Evolutionary conservation across 2,113 vertebrate genomes (phyloP).

Genomic region (Ciconia boyciana): DNA sequence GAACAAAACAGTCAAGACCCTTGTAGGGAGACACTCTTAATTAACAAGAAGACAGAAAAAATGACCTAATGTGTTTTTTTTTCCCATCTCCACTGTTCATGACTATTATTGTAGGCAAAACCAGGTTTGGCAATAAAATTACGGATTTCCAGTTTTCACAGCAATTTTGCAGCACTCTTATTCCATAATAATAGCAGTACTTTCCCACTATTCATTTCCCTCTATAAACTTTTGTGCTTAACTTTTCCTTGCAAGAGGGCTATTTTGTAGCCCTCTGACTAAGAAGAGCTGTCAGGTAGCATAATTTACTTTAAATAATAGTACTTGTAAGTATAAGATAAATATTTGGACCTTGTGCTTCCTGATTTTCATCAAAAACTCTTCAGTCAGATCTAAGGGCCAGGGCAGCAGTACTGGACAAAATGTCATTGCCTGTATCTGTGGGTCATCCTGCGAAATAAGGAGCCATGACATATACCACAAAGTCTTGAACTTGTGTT

Average conservation of each 20-base stretch:
- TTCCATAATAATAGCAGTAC: neutral
- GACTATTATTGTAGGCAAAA: slow-evolving; percentile 24
- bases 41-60: slow-evolving; percentile 50
- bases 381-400: neutral
- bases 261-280: neutral
- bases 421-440: neutral
- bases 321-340: neutral
- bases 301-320: neutral
- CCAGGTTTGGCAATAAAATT: slow-evolving; percentile 31
- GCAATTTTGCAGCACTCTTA: neutral
- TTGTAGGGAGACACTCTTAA: slow-evolving; percentile 38
- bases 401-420: neutral
- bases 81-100: neutral
- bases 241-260: neutral
- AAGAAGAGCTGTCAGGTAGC: neutral
- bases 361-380: neutral
- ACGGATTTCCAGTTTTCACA: slow-evolving; percentile 44
- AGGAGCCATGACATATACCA: neutral
- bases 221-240: neutral
- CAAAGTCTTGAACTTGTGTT: accelerated
- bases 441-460: neutral
- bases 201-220: neutral
- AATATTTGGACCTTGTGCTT: slow-evolving; percentile 7
- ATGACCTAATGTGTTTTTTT: slow-evolving; percentile 2
- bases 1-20: slow-evolving; percentile 41